phyloP scores from a whole-genome alignment of 1,140 invertebrate genomes.

The Battus philenor region DNA sequence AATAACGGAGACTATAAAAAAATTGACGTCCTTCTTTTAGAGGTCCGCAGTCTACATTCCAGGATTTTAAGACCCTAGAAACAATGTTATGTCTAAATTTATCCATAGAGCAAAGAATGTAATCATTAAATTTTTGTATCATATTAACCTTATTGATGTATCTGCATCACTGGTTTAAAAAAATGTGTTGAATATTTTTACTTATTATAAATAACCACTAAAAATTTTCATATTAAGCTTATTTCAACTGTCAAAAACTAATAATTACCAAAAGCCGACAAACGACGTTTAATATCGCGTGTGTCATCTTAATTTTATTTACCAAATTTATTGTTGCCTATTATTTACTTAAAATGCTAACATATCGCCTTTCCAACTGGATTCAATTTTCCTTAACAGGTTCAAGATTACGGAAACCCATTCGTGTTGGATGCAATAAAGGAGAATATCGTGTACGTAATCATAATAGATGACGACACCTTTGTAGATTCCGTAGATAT shows the following conservation, averaged over 20 bases:
- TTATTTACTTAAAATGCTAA: not conserved
- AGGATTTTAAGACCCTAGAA: no score
- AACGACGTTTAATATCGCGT: constrained; percentile 12
- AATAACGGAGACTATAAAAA: no score
- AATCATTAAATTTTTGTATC: no score
- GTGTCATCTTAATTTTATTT: constrained; percentile 22
- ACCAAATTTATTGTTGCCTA: constrained; percentile 17
- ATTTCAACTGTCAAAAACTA: constrained; percentile 3
- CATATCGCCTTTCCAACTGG: not conserved
- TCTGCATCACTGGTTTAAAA: no score
- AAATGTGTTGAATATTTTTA: no score
- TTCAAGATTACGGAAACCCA: not conserved
- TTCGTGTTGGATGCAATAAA: constrained; percentile 5
- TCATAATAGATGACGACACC: constrained; percentile 17
- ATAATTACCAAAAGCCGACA: constrained; percentile 5
- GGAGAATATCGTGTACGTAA: constrained; percentile 8
- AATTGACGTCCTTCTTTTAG: no score
- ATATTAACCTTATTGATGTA: no score
- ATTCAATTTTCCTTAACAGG: not conserved
- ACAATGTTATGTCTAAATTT: no score
- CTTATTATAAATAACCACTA: constrained; percentile 1
- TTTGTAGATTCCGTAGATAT: constrained; percentile 11
- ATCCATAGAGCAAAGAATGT: not conserved
- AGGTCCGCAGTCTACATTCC: no score
- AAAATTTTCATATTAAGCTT: constrained; percentile 7